phyloP scores from a whole-genome alignment of 2,113 vertebrate genomes.

The Ameiurus melas region DNA sequence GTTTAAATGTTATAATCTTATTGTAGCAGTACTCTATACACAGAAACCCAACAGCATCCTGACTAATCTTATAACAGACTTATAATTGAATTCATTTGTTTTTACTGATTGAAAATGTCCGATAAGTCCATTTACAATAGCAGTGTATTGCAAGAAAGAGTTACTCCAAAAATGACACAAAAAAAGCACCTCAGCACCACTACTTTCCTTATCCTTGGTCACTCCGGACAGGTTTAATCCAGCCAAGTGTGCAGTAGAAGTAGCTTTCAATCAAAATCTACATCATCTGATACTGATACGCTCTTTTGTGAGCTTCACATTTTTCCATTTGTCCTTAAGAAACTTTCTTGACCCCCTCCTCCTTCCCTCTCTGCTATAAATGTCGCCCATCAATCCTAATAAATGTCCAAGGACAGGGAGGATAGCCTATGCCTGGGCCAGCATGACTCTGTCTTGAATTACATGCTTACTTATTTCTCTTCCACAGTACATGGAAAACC shows the following conservation, averaged over 20 bases:
- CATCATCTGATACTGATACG: neutral
- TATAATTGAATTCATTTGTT: too few relatives aligned
- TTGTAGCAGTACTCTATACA: neutral
- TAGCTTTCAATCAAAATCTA: neutral
- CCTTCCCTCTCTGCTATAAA: neutral
- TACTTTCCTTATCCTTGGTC: neutral
- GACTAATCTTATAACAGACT: too few relatives aligned
- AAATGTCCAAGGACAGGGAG: conserved; percentile 39
- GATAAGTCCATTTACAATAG: too few relatives aligned
- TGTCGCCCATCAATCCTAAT: conserved; percentile 31
- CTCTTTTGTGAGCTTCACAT: neutral
- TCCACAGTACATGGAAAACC: conserved; percentile 18
- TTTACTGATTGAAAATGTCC: too few relatives aligned
- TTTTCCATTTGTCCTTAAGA: neutral
- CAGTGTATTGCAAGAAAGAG: neutral
- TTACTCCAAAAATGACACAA: too few relatives aligned
- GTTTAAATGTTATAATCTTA: too few relatives aligned
- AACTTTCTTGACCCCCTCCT: neutral
- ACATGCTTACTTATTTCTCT: conserved; percentile 10
- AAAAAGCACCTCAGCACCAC: neutral
- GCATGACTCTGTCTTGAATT: conserved; percentile 27
- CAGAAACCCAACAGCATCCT: neutral
- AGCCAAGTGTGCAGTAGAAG: neutral
- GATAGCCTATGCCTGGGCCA: conserved; percentile 43
- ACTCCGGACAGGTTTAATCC: neutral